Base-by-base conservation (phyloP, 2,888 invertebrate species). In the Drosophila histrio region DNA sequence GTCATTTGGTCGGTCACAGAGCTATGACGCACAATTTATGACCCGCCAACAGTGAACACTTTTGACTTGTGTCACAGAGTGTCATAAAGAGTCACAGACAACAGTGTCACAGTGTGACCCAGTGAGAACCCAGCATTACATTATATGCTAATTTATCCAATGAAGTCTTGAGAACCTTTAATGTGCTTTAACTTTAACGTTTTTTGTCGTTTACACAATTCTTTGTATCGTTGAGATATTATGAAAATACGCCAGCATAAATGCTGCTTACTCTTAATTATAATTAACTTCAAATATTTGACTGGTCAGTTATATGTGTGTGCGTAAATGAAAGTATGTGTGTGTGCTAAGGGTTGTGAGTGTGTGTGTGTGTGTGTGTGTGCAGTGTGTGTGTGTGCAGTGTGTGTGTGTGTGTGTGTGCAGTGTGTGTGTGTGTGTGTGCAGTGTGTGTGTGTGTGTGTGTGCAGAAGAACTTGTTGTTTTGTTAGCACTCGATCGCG, bases 401-500 rank as follows among this genome's bases (percentile, higher is more conserved):
- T 22, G 21, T 30, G 1, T 24, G 8, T 26, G 30, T 21, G 28
- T 34, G 22, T 43, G 28, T 30, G 13, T 43, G 41, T 38, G 13
- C 17, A 11, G 30, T 30, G 21, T 39, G 46, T 22, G 21, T 8
- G 17, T 56, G 36, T 26, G 44, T n/a, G 13, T 46, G 34, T 22
- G 30, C 32, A n/a, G 22, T 50, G 44, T 21, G n/a, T 21, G 22
- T 56, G 56, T 44, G 44, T 19, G 36, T 46, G 44, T 57, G 47
- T 57, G 22, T 60, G 26, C 26, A 50, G 15, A 52, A 38, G 22
- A 46, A 62, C 36, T 59, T 63, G 62, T 54, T 68, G 62, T 50
- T 58, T 67, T 63, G 43, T 67, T 61, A 61, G 34, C 50, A 36
- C 59, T 64, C 71, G 71, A 72, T 72, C 61, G 59, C 63, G 39